phyloP scores from a whole-genome alignment of 2,797 vertebrate species.

The Gambelia wislizenii region DNA sequence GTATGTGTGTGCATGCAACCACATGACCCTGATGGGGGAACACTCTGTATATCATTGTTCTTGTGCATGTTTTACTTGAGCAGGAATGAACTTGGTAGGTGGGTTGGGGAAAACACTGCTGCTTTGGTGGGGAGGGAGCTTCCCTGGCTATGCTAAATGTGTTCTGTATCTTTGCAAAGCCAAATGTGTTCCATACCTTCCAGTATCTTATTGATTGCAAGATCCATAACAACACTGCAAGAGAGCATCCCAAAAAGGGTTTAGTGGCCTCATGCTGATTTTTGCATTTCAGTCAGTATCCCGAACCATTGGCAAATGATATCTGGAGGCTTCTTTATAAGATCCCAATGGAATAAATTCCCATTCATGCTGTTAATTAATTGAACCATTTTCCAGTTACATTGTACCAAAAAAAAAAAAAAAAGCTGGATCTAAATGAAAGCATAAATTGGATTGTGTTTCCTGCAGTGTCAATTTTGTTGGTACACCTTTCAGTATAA shows the following conservation, averaged over 20 bases:
- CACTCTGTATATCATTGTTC: not conserved
- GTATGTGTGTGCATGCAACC: not conserved
- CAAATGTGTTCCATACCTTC: too few species aligned
- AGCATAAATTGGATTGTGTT: not conserved
- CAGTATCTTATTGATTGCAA: too few species aligned
- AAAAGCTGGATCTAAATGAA: too few species aligned
- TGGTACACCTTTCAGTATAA: slow-evolving; percentile 13
- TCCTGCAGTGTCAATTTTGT: not conserved
- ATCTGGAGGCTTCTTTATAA: not conserved
- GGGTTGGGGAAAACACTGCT: too few species aligned
- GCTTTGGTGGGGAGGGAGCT: too few species aligned
- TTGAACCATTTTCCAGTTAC: not conserved
- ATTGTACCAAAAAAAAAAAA: not conserved
- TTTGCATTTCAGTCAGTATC: not conserved
- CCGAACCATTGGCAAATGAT: not conserved
- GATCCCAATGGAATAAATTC: too few species aligned
- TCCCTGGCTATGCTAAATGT: too few species aligned
- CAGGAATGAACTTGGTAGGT: too few species aligned
- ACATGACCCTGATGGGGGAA: too few species aligned
- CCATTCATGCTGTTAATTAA: not conserved
- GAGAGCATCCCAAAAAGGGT: not conserved
- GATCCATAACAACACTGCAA: not conserved
- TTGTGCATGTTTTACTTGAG: not conserved
- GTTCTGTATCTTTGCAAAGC: too few species aligned
- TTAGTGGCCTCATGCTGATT: not conserved